Evolutionary conservation across 2,888 invertebrate genomes (phyloP), one percentile per base, ranked within the genome.

Genomic region (Eurois occulta): DNA sequence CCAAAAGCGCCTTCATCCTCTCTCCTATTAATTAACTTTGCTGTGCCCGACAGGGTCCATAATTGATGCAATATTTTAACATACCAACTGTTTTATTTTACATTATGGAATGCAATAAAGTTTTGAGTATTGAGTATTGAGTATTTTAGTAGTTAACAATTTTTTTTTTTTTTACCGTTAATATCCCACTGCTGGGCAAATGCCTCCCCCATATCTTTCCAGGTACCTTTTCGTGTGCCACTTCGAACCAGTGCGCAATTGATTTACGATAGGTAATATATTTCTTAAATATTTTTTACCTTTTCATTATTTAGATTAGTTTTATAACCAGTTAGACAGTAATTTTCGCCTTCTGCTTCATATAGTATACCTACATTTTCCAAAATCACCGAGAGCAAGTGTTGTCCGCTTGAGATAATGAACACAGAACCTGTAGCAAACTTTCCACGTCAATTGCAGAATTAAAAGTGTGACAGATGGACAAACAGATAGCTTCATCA

Each of bases 381-480:
- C 13, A 74, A 71, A n/a, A 43, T 71, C 1, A n/a, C 10, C 16
- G 55, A 55, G n/a, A 35, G 7, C 64, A n/a, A 16, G n/a, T 32
- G 18, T n/a, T 46, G 10, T 2, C 46, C 13, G 32, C n/a, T n/a
- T 21, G n/a, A 62, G 6, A 18, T 35, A 48, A 41, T 13, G 11
- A 3, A n/a, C 18, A 4, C 28, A 28, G 28, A 46, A 48, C 41
- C 69, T 52, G 28, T 52, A 24, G 35, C 18, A 35, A 76, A 38
- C 7, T 71, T 67, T 81, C 60, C 18, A 62, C n/a, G 28, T 55
- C 24, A 70, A 38, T 62, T 24, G 10, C 28, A 69, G 55, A 41
- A 65, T 28, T 62, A 48, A 62, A 76, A 71, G 62, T 77, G 46
- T 68, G 55, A 58, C 67, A 77, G 70, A 77, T 70, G 16, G 4